Evolutionary conservation across 1,140 invertebrate genomes (phyloP), one percentile per base, ranked within the genome.

Genomic region (Eufriesea mexicana): DNA sequence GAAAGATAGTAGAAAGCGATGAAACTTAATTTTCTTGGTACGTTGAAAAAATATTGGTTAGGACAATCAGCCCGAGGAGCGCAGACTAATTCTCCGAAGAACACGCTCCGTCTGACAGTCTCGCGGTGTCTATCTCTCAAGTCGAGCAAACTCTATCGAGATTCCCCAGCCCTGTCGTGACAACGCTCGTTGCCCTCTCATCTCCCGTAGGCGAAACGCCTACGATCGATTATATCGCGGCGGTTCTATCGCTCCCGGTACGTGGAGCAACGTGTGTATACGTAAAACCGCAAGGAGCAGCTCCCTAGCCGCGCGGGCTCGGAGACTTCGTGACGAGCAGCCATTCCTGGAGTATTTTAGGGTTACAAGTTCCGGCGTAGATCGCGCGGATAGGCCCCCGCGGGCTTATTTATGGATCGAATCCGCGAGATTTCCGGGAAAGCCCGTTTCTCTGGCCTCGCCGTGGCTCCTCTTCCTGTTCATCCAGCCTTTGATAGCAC

Each of bases 401-500:
- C 80, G 86, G 85, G 80, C 80, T 86, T 87, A 86, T 86, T 87
- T 87, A 87, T 87, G 85, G 84, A 86, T 87, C 84, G 84, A 87
- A 87, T 87, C 86, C 75, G 86, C 80, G 85, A 86, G 86, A 87
- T 86, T 87, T 87, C 86, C 85, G 80, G 86, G 86, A 79, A 86
- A 87, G 64, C 80, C 79, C 80, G 70, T 83, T 86, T 83, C 16
- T 23, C 20, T 12, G 66, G 18, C 64, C 20, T 57, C 75, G 9
- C 16, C 35, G 23, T 42, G 45, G 16, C 67, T 51, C 55, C 47
- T 20, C 28, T 47, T 9, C 62, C 14, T 54, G 28, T 25, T 83
- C 84, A 47, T 73, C 61, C 67, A 59, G 73, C 55, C 68, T 86
- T 77, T 83, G 85, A 86, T 86, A 83, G 20, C n/a, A 23, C 67